Evolutionary conservation across 1,140 invertebrate species (phyloP).

Genomic region (Macrosteles quadrilineatus): DNA sequence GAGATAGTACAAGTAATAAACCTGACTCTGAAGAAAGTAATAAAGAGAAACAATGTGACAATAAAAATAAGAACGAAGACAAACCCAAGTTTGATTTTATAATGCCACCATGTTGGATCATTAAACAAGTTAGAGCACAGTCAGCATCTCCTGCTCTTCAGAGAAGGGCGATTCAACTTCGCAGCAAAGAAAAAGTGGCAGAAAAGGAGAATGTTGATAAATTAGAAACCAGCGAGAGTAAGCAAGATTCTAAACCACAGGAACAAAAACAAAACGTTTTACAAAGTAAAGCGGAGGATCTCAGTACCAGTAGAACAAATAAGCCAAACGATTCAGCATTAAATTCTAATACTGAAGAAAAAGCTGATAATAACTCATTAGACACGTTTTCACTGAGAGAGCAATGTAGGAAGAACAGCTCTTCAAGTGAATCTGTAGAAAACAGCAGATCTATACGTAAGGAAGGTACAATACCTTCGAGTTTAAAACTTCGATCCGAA

Average conservation of each 20-base stretch:
- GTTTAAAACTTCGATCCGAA: conserved; percentile 27
- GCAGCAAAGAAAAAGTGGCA: conserved; percentile 28
- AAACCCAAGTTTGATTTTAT: conserved; percentile 27
- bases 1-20: too few relatives aligned
- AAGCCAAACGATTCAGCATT: too few relatives aligned
- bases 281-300: too few relatives aligned
- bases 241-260: too few relatives aligned
- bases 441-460: conserved; percentile 11
- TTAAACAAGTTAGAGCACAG: conserved; percentile 30
- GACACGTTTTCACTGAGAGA: not conserved
- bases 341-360: too few relatives aligned
- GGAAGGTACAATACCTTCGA: conserved; percentile 9
- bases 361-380: too few relatives aligned
- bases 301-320: too few relatives aligned
- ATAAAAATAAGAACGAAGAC: conserved; percentile 43
- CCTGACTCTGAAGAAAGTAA: not conserved
- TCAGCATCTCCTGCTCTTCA: conserved; percentile 34
- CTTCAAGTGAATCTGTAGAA: conserved; percentile 45
- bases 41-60: conserved; percentile 18
- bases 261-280: too few relatives aligned
- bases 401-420: not conserved
- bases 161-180: conserved; percentile 22
- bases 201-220: not conserved
- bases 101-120: conserved; percentile 35
- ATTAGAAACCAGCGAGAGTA: too few relatives aligned